Evolutionary conservation across 92 coral and sea anemone species (phyloP).

Genomic region (Plumapathes pennacea): DNA sequence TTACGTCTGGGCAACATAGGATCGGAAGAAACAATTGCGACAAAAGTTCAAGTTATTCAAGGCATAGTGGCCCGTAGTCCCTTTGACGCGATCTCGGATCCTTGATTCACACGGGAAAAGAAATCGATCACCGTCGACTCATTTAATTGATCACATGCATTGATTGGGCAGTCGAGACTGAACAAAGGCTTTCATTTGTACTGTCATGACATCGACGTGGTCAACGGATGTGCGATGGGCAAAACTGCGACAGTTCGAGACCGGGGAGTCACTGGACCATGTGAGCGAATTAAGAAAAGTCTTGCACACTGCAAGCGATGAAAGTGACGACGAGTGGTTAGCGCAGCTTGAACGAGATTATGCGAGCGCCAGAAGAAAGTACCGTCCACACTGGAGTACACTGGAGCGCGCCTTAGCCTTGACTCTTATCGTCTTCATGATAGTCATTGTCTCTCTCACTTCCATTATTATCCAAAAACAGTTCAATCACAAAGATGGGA

Average conservation of each 20-base stretch:
- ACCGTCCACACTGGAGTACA: constrained; percentile 70
- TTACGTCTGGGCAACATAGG: too few relatives aligned
- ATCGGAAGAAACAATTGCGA: too few relatives aligned
- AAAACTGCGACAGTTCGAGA: constrained; percentile 72
- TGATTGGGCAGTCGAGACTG: neutral
- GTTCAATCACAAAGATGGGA: constrained; percentile 10
- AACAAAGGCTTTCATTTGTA: neutral
- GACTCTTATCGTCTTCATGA: constrained; percentile 62
- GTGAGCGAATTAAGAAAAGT: constrained; percentile 53
- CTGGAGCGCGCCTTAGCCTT: constrained; percentile 65
- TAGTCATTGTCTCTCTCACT: constrained; percentile 60
- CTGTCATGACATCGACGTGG: constrained; percentile 64
- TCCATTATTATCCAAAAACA: constrained; percentile 62
- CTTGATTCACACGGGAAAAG: too few relatives aligned
- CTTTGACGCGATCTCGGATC: too few relatives aligned
- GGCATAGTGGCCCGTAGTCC: too few relatives aligned
- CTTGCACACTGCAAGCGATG: constrained; percentile 82
- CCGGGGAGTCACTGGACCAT: constrained; percentile 44
- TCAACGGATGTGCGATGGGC: constrained; percentile 86
- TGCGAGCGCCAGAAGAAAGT: constrained; percentile 79
- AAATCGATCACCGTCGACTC: too few relatives aligned
- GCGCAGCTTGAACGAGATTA: constrained; percentile 94
- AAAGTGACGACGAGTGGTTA: constrained; percentile 95
- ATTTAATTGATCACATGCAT: too few relatives aligned
- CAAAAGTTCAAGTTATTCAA: too few relatives aligned